These are phyloP conservation scores for Cranoglanis bouderius DNA, from an alignment of 2,113 vertebrate genomes.

Conservation along the genomic window DNA sequence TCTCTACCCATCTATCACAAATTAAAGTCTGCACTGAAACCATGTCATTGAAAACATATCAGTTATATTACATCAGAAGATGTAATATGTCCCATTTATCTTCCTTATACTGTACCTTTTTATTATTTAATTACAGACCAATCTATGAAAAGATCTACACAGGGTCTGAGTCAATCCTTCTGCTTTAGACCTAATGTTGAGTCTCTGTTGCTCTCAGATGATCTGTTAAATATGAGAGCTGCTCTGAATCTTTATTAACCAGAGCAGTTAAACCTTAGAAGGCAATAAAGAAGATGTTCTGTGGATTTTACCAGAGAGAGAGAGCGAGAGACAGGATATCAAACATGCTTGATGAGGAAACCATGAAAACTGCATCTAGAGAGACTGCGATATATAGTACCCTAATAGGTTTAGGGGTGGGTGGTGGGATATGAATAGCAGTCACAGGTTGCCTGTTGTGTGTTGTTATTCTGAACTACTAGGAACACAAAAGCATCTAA, in stretches of 20 bases:
- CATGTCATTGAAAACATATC: not conserved
- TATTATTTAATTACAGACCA: conserved; percentile 3
- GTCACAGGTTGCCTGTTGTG: conserved; percentile 28
- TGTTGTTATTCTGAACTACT: conserved; percentile 17
- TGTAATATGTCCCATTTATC: conserved; percentile 30
- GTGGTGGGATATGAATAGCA: conserved; percentile 1
- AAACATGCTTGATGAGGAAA: conserved; percentile 12
- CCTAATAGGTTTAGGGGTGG: not conserved
- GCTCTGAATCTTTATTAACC: conserved; percentile 6
- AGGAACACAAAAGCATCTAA: conserved; percentile 29
- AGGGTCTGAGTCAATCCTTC: conserved; percentile 2
- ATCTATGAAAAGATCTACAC: not conserved
- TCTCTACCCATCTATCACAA: not conserved
- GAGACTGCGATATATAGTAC: not conserved
- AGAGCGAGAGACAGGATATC: not conserved
- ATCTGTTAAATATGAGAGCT: conserved; percentile 13
- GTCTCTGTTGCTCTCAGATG: conserved; percentile 18
- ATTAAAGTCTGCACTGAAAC: conserved; percentile 21
- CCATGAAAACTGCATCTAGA: not conserved
- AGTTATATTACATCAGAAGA: conserved; percentile 23
- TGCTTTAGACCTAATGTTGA: conserved; percentile 8
- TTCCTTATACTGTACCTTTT: conserved; percentile 3
- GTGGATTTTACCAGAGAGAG: not conserved
- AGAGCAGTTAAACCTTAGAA: conserved; percentile 10
- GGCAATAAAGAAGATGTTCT: conserved; percentile 7